Evolutionary conservation across 2,888 invertebrate genomes (phyloP).

Genomic region (Pandemis cinnamomeana): DNA sequence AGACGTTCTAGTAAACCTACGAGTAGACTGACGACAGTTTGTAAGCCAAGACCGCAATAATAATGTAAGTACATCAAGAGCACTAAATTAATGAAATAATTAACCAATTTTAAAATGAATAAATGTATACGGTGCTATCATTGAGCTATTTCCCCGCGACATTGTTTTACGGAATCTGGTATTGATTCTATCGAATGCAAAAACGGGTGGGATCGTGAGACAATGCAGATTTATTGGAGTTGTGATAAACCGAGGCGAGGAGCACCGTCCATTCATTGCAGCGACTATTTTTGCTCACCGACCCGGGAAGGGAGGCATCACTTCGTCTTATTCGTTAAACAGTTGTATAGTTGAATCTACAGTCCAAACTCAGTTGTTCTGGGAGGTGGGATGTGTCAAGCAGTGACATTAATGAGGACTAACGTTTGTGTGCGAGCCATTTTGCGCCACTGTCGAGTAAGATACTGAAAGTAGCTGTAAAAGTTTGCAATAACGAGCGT

Average conservation of each 20-base stretch:
- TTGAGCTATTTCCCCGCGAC: background rate
- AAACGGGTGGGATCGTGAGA: conserved; percentile 24
- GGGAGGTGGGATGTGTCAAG: too few species aligned
- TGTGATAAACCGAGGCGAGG: conserved; percentile 71
- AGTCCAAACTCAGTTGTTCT: background rate
- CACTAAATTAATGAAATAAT: too few species aligned
- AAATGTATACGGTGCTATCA: background rate
- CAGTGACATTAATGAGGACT: too few species aligned
- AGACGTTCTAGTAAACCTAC: too few species aligned
- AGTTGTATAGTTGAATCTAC: too few species aligned
- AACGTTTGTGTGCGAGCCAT: background rate
- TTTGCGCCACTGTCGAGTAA: background rate
- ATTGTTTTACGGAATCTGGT: background rate
- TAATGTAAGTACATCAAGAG: too few species aligned
- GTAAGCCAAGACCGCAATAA: too few species aligned
- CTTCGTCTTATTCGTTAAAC: background rate
- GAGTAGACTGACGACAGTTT: too few species aligned
- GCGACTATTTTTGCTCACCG: conserved; percentile 14
- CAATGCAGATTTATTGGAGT: conserved; percentile 72
- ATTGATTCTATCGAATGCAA: conserved; percentile 8
- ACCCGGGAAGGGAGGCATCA: background rate
- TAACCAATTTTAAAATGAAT: too few species aligned
- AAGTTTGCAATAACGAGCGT: too few species aligned
- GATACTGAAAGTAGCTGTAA: too few species aligned
- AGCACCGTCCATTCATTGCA: conserved; percentile 69